Percentiles rank a stretch among this genome's conserved stretches.
phyloP scores from a whole-genome alignment of 2,797 vertebrate genomes.

The Sebastes reedi region DNA sequence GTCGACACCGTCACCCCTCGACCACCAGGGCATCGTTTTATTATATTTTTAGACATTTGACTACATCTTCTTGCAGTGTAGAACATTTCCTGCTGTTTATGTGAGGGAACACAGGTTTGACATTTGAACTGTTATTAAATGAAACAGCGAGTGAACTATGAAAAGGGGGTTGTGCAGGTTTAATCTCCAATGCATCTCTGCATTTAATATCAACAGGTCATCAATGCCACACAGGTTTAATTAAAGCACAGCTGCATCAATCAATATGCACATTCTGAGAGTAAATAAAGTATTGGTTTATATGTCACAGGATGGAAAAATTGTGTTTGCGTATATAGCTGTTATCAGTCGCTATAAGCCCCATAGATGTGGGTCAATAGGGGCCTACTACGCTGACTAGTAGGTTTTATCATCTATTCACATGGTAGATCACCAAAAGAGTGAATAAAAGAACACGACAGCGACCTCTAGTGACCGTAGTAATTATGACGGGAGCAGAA shows the following conservation, averaged over 20 bases:
- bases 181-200: neutral
- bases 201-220: constrained; percentile 46
- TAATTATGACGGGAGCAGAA: no score
- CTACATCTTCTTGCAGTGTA: neutral
- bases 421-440: no score
- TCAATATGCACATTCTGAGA: constrained; percentile 5
- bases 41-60: no score
- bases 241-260: constrained; percentile 48
- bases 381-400: no score
- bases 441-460: no score
- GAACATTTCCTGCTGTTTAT: neutral
- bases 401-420: no score
- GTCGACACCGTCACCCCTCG: neutral
- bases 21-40: neutral
- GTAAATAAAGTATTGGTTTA: neutral
- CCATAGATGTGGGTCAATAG: no score
- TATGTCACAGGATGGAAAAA: neutral
- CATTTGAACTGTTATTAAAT: neutral
- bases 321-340: neutral
- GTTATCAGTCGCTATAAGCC: no score
- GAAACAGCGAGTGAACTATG: neutral
- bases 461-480: no score
- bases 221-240: constrained; percentile 36
- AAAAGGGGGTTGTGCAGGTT: neutral
- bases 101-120: neutral